A percentile compares a stretch with the other conserved stretches of the same genome.
Conservation (phyloP, 2,797 vertebrate species). For the Cygnus olor region DNA sequence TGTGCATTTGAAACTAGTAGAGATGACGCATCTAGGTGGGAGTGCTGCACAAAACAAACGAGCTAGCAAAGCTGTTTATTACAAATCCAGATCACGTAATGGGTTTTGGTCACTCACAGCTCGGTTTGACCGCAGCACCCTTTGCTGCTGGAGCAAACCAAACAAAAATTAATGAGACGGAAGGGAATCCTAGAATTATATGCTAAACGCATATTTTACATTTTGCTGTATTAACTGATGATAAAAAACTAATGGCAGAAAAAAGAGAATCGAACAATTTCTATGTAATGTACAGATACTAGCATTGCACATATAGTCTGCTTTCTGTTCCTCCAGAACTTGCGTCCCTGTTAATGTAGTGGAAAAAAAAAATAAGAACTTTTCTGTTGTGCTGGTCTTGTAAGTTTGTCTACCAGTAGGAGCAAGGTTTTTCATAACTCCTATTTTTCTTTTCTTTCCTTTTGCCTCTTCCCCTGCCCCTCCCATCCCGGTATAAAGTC, state of each 20-base stretch:
- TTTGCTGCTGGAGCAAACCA: slow-evolving; percentile 80
- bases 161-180: slow-evolving; percentile 79
- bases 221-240: slow-evolving; percentile 94
- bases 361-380: slow-evolving; percentile 86
- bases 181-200: slow-evolving; percentile 87
- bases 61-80: slow-evolving; percentile 76
- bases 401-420: slow-evolving; percentile 88
- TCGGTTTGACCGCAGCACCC: slow-evolving; percentile 81
- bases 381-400: slow-evolving; percentile 92
- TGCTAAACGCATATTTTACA: slow-evolving; percentile 90
- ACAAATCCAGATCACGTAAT: slow-evolving; percentile 64
- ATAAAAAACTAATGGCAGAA: slow-evolving; percentile 95
- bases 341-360: slow-evolving; percentile 96
- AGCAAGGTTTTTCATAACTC: slow-evolving; percentile 76
- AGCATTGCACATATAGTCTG: slow-evolving; percentile 97
- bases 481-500: slow-evolving; percentile 32
- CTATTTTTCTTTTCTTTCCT: slow-evolving; percentile 63
- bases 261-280: slow-evolving; percentile 86
- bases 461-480: not conserved
- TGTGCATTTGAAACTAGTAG: slow-evolving; percentile 70
- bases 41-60: slow-evolving; percentile 70
- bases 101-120: slow-evolving; percentile 71
- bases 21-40: slow-evolving; percentile 67
- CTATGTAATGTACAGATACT: slow-evolving; percentile 99
- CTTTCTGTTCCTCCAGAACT: slow-evolving; percentile 91